Conservation (phyloP, 2,888 invertebrate genomes). For the Patella ulyssiponensis region DNA sequence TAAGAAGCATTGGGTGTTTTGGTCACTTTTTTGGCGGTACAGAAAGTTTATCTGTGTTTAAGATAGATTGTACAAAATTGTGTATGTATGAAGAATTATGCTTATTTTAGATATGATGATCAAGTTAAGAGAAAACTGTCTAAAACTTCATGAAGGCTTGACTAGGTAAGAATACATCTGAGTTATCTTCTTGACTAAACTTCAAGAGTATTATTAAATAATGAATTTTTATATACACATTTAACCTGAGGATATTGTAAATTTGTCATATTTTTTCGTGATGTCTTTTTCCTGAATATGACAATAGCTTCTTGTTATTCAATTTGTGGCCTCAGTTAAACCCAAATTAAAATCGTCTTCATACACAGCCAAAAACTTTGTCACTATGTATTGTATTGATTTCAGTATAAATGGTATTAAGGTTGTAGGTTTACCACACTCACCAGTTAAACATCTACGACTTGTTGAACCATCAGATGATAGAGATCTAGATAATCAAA, state of each 20-base stretch:
- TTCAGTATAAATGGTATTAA: conserved; percentile 26
- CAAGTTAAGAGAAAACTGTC: conserved; percentile 77
- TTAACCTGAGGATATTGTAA: too few relatives aligned
- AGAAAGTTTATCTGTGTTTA: too few relatives aligned
- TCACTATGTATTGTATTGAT: not conserved
- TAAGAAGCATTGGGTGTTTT: too few relatives aligned
- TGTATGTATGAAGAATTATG: not conserved
- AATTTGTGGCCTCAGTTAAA: not conserved
- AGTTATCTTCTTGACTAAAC: not conserved
- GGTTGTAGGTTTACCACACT: conserved; percentile 77
- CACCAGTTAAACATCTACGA: conserved; percentile 78
- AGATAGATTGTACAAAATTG: too few relatives aligned
- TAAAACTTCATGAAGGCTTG: conserved; percentile 76
- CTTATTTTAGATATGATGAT: conserved; percentile 74
- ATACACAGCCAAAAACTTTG: not conserved
- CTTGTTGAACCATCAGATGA: conserved; percentile 73
- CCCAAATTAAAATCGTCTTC: not conserved
- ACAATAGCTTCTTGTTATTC: too few relatives aligned
- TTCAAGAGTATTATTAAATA: not conserved
- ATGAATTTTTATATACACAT: not conserved
- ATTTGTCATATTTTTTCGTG: too few relatives aligned
- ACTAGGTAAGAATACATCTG: conserved; percentile 49
- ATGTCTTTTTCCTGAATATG: too few relatives aligned
- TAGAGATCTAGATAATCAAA: conserved; percentile 73
- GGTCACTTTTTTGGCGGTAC: too few relatives aligned